Base-by-base conservation (phyloP, 2,113 vertebrate species). In the Fulmarus glacialis region DNA sequence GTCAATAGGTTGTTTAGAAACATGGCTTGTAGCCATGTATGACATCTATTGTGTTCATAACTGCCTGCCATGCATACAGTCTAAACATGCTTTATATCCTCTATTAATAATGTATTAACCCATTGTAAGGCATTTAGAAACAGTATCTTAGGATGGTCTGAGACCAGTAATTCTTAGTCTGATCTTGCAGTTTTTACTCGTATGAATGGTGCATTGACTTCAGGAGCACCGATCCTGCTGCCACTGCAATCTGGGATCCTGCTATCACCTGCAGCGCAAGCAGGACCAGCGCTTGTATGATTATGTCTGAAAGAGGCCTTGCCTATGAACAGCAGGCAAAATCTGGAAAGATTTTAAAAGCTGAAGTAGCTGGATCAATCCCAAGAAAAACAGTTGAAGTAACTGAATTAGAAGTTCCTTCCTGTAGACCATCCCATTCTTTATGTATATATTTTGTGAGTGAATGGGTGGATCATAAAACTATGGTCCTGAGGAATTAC, bases 1-100 rank as follows among this genome's bases (percentile, higher is more conserved):
- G 94, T 96, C 95, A 94, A 73, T 89, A 85, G 81, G 89, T 96
- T 90, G 84, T 96, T 91, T 83, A 93, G 84, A 94, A 93, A 95
- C 85, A 88, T 83, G 89, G 91, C 91, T 92, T 67, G 86, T 55
- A 91, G 91, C 94, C 91, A 88, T 70, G 74, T 83, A 71, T 94
- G 91, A 95, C 91, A 93, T 95, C 70, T 55, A 53, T 94, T 96
- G 87, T 95, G 84, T 70, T 93, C 87, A 63, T 88, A 97, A 96
- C 82, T 71, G 94, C 29, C 87, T 89, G 59, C 67, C 43, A 13
- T 15, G 34, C 82, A 71, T 48, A 60, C 52, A 66, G 78, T 82
- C 84, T 88, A 89, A 96, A 93, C 78, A 62, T 30, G 78, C 58
- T 91, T 77, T 70, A 86, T 47, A 66, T 75, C 42, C 32, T 66